Conservation (phyloP, 2,113 vertebrate genomes). For the Gavia stellata region DNA sequence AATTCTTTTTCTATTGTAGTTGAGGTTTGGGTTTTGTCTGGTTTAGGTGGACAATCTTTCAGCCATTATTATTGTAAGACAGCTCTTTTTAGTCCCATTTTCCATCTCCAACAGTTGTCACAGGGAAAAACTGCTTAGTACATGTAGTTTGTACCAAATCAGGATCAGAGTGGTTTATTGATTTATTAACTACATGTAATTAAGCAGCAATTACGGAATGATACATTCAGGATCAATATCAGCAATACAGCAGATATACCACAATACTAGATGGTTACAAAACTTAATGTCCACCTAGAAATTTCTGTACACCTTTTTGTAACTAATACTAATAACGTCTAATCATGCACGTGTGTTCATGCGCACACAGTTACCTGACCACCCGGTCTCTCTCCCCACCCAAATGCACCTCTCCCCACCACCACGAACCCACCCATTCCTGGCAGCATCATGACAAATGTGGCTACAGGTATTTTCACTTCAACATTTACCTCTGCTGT, state of each 20-base stretch:
- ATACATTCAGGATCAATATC: neutral
- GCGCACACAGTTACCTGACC: neutral
- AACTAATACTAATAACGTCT: neutral
- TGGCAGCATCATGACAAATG: rapidly evolving
- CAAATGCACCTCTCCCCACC: neutral
- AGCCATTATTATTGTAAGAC: neutral
- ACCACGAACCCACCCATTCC: neutral
- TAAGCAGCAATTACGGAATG: neutral
- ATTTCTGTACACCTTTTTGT: neutral
- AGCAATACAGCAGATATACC: neutral
- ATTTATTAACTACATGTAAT: neutral
- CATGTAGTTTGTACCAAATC: neutral
- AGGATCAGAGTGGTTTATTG: neutral
- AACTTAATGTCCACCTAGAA: neutral
- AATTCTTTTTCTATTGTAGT: neutral
- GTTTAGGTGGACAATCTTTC: neutral
- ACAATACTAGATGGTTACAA: neutral
- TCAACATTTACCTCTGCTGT: neutral
- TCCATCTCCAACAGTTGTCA: neutral
- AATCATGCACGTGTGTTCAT: rapidly evolving
- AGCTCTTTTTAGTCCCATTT: neutral
- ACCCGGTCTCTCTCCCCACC: rapidly evolving
- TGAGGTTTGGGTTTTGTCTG: neutral
- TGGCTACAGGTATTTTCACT: neutral
- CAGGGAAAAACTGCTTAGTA: neutral